Evolutionary conservation across 2,888 invertebrate genomes (phyloP), one percentile per base, ranked within the genome.

Genomic region (Strigamia maritima): DNA sequence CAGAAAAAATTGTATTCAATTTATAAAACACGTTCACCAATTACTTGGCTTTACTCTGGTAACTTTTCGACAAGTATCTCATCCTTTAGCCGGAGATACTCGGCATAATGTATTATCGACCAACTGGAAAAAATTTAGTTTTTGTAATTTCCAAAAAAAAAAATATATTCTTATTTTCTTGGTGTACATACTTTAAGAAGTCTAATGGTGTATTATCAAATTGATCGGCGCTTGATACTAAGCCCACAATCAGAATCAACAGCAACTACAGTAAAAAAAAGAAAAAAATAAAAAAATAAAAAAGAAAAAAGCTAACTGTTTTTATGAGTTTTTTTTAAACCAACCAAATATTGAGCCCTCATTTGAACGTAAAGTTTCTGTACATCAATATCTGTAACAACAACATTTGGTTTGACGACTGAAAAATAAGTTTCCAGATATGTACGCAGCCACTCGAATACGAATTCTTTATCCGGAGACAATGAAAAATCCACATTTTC

Each of bases 361-460:
- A 19, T n/a, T 60, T 60, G 60, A 60, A n/a, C 60, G 10, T 60
- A 60, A 1, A 60, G 19, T 60, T 60, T 60, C 4, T 60, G 7
- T 16, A 60, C 60, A 19, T 60, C 60, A 60, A 19, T 3, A 60
- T 60, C 60, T 60, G 60, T 60, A 8, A 60, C 60, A 24, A n/a
- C 8, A 8, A 60, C 60, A 60, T 60, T 60, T 22, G 60, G 60
- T 19, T 60, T 60, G 8, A 19, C 60, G 4, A 60, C 60, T n/a
- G 60, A 60, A 60, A 60, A 60, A 24, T 60, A 60, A 6, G 60
- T 60, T 22, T 60, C 60, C 10, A 60, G 60, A 60, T 60, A 60
- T 16, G 8, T 8, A 4, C 60, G 24, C 10, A 60, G 60, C 60
- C 60, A 60, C n/a, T 60, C 1, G 1, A 19, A 24, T 19, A 16